phyloP scores from a whole-genome alignment of 2,113 vertebrate genomes.

The Octodon degus region DNA sequence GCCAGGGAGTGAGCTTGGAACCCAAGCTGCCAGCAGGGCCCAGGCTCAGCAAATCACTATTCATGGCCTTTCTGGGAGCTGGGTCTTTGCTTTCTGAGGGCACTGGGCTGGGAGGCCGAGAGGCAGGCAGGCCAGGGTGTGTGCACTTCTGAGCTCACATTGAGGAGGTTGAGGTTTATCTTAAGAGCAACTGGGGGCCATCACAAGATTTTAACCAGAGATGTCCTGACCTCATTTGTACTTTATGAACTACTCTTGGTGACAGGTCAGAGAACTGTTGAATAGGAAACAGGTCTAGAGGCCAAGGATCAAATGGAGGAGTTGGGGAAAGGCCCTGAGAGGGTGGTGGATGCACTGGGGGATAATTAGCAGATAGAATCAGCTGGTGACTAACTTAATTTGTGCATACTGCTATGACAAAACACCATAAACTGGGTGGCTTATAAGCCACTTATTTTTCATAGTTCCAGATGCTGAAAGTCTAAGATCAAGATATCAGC shows the following conservation, averaged over 20 bases:
- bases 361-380: not conserved
- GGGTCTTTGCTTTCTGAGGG: not conserved
- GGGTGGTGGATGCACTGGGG: not conserved
- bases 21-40: not conserved
- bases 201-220: not conserved
- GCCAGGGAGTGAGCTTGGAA: fast-evolving
- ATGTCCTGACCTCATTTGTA: not conserved
- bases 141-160: not conserved
- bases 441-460: not conserved
- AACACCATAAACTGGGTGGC: not conserved
- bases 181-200: not conserved
- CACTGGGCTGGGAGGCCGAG: not conserved
- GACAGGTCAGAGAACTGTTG: not conserved
- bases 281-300: not conserved
- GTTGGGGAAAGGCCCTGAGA: not conserved
- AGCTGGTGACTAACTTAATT: not conserved
- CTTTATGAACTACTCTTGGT: not conserved
- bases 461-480: not conserved
- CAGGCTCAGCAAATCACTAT: not conserved
- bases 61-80: fast-evolving
- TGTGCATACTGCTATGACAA: not conserved
- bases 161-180: not conserved
- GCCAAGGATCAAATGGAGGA: not conserved
- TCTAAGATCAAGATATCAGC: not conserved
- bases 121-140: not conserved